phyloP scores from a whole-genome alignment of 2,113 vertebrate genomes.

The Brachypteracias leptosomus region DNA sequence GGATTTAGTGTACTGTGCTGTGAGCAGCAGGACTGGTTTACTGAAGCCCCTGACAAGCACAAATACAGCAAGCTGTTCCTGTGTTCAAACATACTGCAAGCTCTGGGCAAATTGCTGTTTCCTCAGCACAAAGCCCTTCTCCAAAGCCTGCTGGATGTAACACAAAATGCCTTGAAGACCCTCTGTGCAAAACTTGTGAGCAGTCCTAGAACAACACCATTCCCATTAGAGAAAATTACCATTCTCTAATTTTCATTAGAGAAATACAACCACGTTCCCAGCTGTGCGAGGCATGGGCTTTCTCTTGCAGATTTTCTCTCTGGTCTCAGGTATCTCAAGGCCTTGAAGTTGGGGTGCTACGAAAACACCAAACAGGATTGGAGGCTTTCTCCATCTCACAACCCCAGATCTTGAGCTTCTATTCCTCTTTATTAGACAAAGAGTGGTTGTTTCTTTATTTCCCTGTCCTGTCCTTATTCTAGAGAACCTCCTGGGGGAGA shows the following conservation, averaged over 20 bases:
- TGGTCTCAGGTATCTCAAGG: not conserved
- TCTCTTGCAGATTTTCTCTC: not conserved
- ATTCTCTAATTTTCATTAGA: not conserved
- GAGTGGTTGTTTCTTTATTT: not conserved
- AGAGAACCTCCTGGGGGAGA: not conserved
- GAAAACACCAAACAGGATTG: not conserved
- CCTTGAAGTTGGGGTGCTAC: not conserved
- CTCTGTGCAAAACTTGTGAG: accelerated
- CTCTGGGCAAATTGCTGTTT: not conserved
- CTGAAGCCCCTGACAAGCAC: not conserved
- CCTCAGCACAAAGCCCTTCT: not conserved
- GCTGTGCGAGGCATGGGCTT: accelerated
- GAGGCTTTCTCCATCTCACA: not conserved
- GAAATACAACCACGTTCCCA: not conserved
- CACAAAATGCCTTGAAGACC: not conserved
- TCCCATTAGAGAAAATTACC: not conserved
- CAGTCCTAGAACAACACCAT: not conserved
- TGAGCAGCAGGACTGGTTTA: not conserved
- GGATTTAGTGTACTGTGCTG: not conserved
- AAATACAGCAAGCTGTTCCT: not conserved
- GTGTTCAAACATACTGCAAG: not conserved
- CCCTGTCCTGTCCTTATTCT: not conserved
- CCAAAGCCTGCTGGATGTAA: not conserved
- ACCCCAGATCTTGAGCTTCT: not conserved
- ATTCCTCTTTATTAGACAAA: not conserved